Percentiles rank a stretch among this genome's conserved stretches.
These are phyloP conservation scores for Metopia argyrocephala DNA, from an alignment of 2,888 invertebrate species.

Conservation along the genomic window DNA sequence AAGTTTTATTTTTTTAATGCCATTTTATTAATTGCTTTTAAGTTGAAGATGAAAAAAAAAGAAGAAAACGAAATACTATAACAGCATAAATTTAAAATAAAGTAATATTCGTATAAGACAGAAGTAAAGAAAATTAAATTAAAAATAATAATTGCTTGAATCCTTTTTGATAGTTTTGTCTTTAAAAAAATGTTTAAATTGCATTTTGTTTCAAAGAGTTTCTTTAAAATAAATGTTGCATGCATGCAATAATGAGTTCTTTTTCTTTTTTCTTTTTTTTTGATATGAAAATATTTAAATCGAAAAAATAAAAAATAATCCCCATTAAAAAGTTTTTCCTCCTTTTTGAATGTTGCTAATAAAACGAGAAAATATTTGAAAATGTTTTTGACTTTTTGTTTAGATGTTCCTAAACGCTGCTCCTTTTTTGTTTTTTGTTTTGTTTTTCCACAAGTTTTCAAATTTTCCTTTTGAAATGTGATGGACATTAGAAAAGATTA, in stretches of 20 bases:
- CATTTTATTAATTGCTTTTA: constrained; percentile 76
- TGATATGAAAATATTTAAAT: too few species aligned
- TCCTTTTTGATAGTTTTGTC: too few species aligned
- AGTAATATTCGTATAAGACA: background rate
- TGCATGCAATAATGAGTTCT: too few species aligned
- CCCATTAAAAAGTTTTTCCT: constrained; percentile 55
- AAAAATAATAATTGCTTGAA: background rate
- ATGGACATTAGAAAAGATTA: constrained; percentile 65
- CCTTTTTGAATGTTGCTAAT: constrained; percentile 58
- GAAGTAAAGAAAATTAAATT: background rate
- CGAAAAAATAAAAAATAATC: too few species aligned
- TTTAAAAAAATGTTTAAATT: background rate
- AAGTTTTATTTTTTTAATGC: constrained; percentile 74
- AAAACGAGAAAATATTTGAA: constrained; percentile 55
- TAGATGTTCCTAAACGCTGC: constrained; percentile 25
- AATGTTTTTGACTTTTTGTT: constrained; percentile 13
- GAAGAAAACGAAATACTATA: background rate
- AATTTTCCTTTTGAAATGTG: constrained; percentile 48
- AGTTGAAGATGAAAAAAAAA: constrained; percentile 70
- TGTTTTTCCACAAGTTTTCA: constrained; percentile 40
- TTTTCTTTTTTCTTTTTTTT: too few species aligned
- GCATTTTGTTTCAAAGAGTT: too few species aligned
- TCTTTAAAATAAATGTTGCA: too few species aligned
- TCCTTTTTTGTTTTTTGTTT: constrained; percentile 17
- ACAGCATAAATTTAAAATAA: background rate